These are phyloP conservation scores for Diorhabda carinulata DNA, from an alignment of 1,140 invertebrate genomes.

Conservation along the genomic window DNA sequence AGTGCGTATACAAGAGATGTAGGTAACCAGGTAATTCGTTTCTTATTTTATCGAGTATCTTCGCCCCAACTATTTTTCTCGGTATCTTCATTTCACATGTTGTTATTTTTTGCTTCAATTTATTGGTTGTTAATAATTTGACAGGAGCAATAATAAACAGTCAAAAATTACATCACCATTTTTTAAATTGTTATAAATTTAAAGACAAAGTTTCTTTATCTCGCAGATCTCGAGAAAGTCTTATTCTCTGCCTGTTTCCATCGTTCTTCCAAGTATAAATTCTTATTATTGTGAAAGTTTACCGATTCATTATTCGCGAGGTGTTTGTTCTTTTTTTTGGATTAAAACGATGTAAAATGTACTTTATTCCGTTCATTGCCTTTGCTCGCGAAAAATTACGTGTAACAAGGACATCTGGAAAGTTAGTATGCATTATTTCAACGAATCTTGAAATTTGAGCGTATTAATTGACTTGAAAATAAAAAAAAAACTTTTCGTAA, in stretches of 20 bases:
- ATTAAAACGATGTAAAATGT: neutral
- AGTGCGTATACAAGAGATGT: no score
- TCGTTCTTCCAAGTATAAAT: slow-evolving; percentile 23
- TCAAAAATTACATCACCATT: slow-evolving; percentile 23
- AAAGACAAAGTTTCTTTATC: slow-evolving; percentile 29
- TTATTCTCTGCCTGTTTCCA: slow-evolving; percentile 17
- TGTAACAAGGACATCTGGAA: no score
- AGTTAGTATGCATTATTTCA: no score
- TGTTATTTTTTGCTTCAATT: no score
- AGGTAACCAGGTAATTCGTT: no score
- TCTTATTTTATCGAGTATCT: no score
- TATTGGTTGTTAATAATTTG: neutral
- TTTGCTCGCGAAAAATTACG: neutral
- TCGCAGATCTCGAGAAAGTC: neutral
- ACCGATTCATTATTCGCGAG: slow-evolving; percentile 10
- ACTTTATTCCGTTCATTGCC: neutral
- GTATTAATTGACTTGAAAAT: no score
- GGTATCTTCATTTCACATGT: no score
- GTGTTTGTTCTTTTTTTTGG: neutral
- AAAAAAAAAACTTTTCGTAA: no score
- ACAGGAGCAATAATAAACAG: slow-evolving; percentile 37
- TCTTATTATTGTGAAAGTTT: slow-evolving; percentile 34
- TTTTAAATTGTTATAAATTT: slow-evolving; percentile 35
- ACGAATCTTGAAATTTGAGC: no score
- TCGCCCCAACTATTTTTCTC: no score